phyloP scores from a whole-genome alignment of 2,888 invertebrate species.

The Odontocerum albicorne region DNA sequence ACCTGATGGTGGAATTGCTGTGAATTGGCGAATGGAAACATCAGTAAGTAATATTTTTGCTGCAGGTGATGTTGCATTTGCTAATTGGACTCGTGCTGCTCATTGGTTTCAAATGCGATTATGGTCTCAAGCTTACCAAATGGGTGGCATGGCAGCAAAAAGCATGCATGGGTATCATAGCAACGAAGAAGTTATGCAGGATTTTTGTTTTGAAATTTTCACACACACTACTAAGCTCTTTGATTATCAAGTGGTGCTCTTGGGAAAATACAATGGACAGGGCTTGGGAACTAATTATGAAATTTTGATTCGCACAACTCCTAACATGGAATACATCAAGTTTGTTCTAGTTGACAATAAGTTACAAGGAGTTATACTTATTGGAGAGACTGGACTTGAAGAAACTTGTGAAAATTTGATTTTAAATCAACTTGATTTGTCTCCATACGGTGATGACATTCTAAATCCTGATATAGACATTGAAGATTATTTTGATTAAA shows the following conservation, averaged over 20 bases:
- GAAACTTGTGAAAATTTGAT: constrained; percentile 99
- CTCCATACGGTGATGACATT: constrained; percentile 86
- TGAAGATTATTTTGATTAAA: constrained; percentile 97
- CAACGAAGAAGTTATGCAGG: constrained; percentile 71
- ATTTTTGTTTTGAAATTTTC: constrained; percentile 97
- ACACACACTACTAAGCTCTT: constrained; percentile 95
- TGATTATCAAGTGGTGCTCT: constrained; percentile 87
- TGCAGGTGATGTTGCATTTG: constrained; percentile 91
- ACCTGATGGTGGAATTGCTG: constrained; percentile 80
- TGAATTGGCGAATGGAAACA: constrained; percentile 86
- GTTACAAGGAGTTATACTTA: constrained; percentile 90
- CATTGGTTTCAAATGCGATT: constrained; percentile 95
- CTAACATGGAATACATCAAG: constrained; percentile 81
- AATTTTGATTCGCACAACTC: constrained; percentile 81
- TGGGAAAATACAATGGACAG: constrained; percentile 94
- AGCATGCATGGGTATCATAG: constrained; percentile 72
- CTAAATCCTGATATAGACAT: constrained; percentile 95
- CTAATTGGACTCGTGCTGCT: constrained; percentile 73
- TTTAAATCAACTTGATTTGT: constrained; percentile 89
- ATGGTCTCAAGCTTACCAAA: constrained; percentile 98
- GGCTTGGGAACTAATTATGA: constrained; percentile 79
- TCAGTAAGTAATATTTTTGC: constrained; percentile 80
- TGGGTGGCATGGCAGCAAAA: constrained; percentile 93
- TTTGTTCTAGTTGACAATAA: constrained; percentile 81
- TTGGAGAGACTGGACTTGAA: constrained; percentile 96